These are phyloP conservation scores for Microctenopoma stevenorrisi DNA, from an alignment of 2,797 vertebrate genomes.

Conservation along the genomic window DNA sequence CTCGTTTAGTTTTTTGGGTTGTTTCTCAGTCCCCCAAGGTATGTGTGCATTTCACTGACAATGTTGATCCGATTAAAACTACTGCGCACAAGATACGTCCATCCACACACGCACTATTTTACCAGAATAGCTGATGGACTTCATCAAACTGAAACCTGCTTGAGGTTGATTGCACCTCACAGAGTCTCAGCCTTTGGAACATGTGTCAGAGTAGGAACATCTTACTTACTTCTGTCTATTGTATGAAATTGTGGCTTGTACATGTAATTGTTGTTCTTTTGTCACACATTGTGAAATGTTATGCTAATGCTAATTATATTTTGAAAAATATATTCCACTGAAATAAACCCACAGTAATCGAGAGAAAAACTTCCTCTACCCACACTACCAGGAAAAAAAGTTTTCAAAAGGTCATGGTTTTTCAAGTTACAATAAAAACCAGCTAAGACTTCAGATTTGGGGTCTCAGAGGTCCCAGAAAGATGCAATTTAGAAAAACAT, in stretches of 20 bases:
- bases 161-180: background rate
- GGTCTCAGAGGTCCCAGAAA: background rate
- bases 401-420: background rate
- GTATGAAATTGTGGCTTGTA: background rate
- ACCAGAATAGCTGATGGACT: background rate
- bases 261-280: no score
- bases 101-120: background rate
- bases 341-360: background rate
- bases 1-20: no score
- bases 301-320: background rate
- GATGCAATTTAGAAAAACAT: background rate
- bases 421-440: background rate
- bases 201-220: background rate
- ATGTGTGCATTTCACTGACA: no score
- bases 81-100: background rate
- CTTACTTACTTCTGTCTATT: no score
- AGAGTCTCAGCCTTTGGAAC: background rate
- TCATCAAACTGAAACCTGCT: background rate
- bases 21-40: no score
- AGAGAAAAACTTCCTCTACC: background rate
- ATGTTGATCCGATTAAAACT: no score
- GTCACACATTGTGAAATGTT: background rate
- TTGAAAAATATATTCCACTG: background rate
- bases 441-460: background rate
- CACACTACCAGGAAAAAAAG: background rate